Base-by-base conservation (phyloP, 2,888 invertebrate species). In the Mesopsocus fuscifrons region DNA sequence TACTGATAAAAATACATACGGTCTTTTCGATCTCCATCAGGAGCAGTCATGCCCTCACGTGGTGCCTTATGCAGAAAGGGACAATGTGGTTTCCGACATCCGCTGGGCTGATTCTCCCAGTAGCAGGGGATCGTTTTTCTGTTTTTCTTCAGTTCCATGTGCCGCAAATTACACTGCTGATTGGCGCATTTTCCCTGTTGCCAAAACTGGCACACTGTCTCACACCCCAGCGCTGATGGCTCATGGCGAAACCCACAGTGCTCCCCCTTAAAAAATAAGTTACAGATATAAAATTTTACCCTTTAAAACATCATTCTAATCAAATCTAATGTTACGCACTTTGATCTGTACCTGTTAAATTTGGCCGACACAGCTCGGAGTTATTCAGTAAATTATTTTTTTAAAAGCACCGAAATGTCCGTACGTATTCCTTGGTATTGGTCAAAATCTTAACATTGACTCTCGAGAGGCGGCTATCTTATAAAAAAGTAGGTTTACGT, bases 121-220 rank as follows among this genome's bases (percentile, higher is more conserved):
- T 81, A 87, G 61, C 88, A 88, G 2, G 79, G 79, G 55, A 82
- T 83, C 49, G 71, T 72, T 62, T 78, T 77, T 49, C 84, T 73
- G 59, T 83, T 79, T 72, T 81, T 81, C 80, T 77, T 72, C 49
- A 84, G 67, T 60, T 82, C 80, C 83, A 85, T 85, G 60, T 88
- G 88, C 54, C 87, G 71, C 55, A 77, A 76, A 57, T 74, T 77
- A 62, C 88, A 88, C 52, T 74, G 72, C 53, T 74, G 72, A 55
- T 79, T 77, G 31, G 72, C 64, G 58, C 88, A 88, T 57, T 74
- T 77, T 51, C 83, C 83, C 59, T 79, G 77, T 57, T 77, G 75
- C 87, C 87, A 88, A 49, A 75, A 74, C 8, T 72, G 63, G 60
- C 87, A 88, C 60, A 80, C 76, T 2, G 74, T 74, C 65, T 85